A percentile compares a stretch with the other conserved stretches of the same genome.
These are phyloP conservation scores for Xylota sylvarum DNA, from an alignment of 2,888 invertebrate genomes.

Conservation along the genomic window DNA sequence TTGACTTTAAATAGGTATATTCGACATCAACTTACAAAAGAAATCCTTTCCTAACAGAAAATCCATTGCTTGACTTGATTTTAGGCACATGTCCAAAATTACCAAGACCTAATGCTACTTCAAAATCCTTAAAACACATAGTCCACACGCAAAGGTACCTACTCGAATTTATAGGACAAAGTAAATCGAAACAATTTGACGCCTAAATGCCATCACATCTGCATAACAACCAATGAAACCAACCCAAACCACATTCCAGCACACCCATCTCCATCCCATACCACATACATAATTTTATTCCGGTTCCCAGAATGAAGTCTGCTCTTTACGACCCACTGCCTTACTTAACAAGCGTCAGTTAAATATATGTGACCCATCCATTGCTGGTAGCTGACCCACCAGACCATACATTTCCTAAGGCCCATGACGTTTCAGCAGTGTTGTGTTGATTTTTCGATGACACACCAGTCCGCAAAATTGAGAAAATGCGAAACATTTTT, in stretches of 20 bases:
- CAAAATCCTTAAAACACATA: constrained; percentile 2
- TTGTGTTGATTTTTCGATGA: constrained; percentile 57
- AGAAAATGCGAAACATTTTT: constrained; percentile 63
- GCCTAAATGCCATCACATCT: constrained; percentile 22
- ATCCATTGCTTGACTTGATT: background rate
- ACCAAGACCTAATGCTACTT: background rate
- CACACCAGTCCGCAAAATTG: constrained; percentile 61
- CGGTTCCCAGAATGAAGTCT: constrained; percentile 5
- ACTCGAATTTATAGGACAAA: constrained; percentile 25
- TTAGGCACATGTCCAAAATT: background rate
- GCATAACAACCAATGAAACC: constrained; percentile 31
- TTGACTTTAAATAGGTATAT: no score
- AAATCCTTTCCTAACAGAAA: no score
- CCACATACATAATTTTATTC: constrained; percentile 28
- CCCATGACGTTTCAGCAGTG: constrained; percentile 8
- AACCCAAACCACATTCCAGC: constrained; percentile 16
- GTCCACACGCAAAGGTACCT: background rate
- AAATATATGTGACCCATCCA: constrained; percentile 18
- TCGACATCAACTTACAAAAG: no score
- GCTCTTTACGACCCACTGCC: constrained; percentile 45
- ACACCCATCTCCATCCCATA: background rate
- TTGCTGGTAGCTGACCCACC: no score
- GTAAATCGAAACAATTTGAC: constrained; percentile 41
- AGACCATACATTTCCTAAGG: background rate
- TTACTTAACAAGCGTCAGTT: constrained; percentile 21